phyloP scores from a whole-genome alignment of 1,140 invertebrate species.

The Samia ricini region DNA sequence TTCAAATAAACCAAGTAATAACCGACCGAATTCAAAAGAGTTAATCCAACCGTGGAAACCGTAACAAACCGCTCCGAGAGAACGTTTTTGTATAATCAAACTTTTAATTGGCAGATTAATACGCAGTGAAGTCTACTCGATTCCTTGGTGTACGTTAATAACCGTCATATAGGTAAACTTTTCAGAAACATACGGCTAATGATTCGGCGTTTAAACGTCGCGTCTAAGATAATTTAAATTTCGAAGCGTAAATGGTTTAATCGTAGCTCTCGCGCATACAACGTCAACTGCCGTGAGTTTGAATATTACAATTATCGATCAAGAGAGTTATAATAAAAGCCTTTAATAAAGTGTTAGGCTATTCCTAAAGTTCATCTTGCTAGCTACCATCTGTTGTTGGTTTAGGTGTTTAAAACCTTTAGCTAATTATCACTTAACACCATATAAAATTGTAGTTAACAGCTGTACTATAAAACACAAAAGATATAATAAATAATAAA shows the following conservation, averaged over 20 bases:
- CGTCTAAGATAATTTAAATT: not conserved
- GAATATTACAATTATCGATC: too few species aligned
- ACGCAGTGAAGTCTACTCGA: slow-evolving; percentile 24
- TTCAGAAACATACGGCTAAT: not conserved
- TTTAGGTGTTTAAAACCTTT: too few species aligned
- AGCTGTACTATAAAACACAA: too few species aligned
- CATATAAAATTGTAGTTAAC: too few species aligned
- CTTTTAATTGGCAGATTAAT: slow-evolving; percentile 67
- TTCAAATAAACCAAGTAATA: slow-evolving; percentile 11
- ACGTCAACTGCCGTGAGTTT: too few species aligned
- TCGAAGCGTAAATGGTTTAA: not conserved
- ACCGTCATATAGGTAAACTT: slow-evolving; percentile 5
- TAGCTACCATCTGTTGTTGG: too few species aligned
- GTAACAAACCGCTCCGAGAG: slow-evolving; percentile 45
- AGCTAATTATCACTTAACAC: too few species aligned
- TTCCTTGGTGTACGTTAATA: slow-evolving; percentile 6
- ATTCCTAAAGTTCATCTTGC: too few species aligned
- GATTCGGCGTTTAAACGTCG: not conserved
- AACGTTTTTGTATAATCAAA: slow-evolving; percentile 55
- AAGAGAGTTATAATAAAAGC: too few species aligned
- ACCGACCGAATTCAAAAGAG: slow-evolving; percentile 32
- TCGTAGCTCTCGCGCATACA: too few species aligned
- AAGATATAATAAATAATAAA: too few species aligned
- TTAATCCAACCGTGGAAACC: slow-evolving; percentile 38
- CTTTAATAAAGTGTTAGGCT: too few species aligned